Evolutionary conservation across 2,113 vertebrate genomes (phyloP), one percentile per base, ranked within the genome.

Genomic region (Dicrurus megarhynchus): DNA sequence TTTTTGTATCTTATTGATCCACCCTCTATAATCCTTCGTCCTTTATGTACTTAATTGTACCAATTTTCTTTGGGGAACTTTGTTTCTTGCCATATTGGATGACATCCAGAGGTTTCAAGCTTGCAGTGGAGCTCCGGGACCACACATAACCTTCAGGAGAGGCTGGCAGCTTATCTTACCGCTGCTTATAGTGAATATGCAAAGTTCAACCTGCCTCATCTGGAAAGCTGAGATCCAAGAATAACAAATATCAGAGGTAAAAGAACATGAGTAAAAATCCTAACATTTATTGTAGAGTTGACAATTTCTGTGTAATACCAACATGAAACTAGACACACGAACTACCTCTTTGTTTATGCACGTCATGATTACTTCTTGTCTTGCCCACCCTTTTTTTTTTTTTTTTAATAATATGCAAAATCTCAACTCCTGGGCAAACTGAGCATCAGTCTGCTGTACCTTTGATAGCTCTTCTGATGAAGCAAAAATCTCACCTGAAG

Each of bases 401-500:
- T 35, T n/a, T 57, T 67, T 35, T 74, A 64, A 61, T 49, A 60
- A 69, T 9, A 9, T 30, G 7, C 11, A 71, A 50, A 32, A 5
- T 24, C 11, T 82, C 12, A 16, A 28, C 6, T 19, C n/a, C 26
- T 65, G 24, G 27, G 26, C 9, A 65, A n/a, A 23, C 5, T 24
- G 33, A 75, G 9, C 7, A 17, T 52, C 68, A 14, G 6, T 24
- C 18, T 35, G 41, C 47, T 20, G 23, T 73, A 95, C 76, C 94
- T 97, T 97, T 84, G 97, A 52, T 19, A 97, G 77, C 73, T 97
- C 96, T 92, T 98, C 96, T 46, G 95, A 95, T 42, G 80, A 42
- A 69, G 86, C 69, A 83, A 97, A 98, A 86, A 95, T 92, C 53
- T 97, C 93, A 50, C 90, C 93, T 24, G 90, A 96, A 64, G 59